A percentile compares a stretch with the other conserved stretches of the same genome.
phyloP scores from a whole-genome alignment of 2,888 invertebrate species.

The Prosopocoilus inquinatus region DNA sequence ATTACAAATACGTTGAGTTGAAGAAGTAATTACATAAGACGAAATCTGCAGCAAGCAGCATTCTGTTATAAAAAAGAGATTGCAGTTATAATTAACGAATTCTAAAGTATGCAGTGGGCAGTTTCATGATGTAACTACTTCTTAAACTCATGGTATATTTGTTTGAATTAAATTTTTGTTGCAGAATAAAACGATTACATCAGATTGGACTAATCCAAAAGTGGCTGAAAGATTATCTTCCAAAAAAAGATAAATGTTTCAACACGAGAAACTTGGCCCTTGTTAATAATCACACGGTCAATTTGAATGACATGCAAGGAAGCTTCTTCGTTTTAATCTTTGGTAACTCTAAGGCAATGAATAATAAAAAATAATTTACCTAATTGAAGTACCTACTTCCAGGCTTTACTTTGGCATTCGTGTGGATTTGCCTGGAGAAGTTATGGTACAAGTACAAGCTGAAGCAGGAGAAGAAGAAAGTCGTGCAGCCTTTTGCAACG shows the following conservation, averaged over 20 bases:
- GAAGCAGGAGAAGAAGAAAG: slow-evolving; percentile 49
- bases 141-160: background rate
- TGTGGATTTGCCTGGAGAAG: slow-evolving; percentile 53
- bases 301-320: slow-evolving; percentile 89
- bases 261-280: slow-evolving; percentile 61
- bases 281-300: slow-evolving; percentile 84
- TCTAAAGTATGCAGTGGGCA: background rate
- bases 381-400: slow-evolving; percentile 28
- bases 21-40: too few relatives aligned
- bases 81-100: background rate
- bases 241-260: slow-evolving; percentile 78
- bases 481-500: slow-evolving; percentile 55
- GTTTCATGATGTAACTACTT: background rate
- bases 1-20: too few relatives aligned
- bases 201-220: slow-evolving; percentile 81
- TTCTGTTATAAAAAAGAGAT: background rate
- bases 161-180: slow-evolving; percentile 19
- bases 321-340: slow-evolving; percentile 82
- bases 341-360: slow-evolving; percentile 55
- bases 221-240: slow-evolving; percentile 77
- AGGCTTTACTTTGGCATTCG: slow-evolving; percentile 53
- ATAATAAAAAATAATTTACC: background rate
- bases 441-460: slow-evolving; percentile 48
- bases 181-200: slow-evolving; percentile 76
- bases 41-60: too few relatives aligned